phyloP scores from a whole-genome alignment of 2,797 vertebrate species.

The Uromys caudimaculatus region DNA sequence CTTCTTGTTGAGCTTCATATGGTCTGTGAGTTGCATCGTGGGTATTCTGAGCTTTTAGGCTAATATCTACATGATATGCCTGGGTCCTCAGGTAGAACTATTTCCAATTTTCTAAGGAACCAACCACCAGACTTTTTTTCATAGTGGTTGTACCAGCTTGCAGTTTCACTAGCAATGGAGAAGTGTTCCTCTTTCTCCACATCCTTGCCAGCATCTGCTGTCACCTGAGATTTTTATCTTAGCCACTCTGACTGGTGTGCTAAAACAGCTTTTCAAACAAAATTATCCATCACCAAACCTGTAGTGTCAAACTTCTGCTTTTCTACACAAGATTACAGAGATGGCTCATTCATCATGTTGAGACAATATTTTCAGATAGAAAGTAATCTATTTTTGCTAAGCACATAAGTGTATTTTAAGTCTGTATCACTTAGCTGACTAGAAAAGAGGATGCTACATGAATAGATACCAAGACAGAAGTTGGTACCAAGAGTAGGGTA shows the following conservation, averaged over 20 bases:
- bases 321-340: slow-evolving; percentile 31
- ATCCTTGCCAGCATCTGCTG: no score
- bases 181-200: no score
- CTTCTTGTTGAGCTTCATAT: no score
- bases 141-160: no score
- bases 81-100: no score
- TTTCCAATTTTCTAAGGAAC: no score
- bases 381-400: slow-evolving; percentile 26
- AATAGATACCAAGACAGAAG: neutral
- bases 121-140: no score
- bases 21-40: no score
- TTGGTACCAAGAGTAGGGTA: neutral
- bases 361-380: slow-evolving; percentile 21
- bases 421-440: neutral
- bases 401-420: slow-evolving; percentile 22
- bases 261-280: neutral
- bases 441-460: slow-evolving; percentile 25
- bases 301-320: neutral
- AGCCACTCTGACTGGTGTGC: neutral
- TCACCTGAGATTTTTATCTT: no score
- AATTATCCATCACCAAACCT: neutral
- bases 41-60: no score
- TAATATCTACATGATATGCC: no score
- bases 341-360: slow-evolving; percentile 38
- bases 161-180: no score